A percentile compares a stretch with the other conserved stretches of the same genome.
Evolutionary conservation across 2,888 invertebrate genomes (phyloP).

Genomic region (Troilus luridus): DNA sequence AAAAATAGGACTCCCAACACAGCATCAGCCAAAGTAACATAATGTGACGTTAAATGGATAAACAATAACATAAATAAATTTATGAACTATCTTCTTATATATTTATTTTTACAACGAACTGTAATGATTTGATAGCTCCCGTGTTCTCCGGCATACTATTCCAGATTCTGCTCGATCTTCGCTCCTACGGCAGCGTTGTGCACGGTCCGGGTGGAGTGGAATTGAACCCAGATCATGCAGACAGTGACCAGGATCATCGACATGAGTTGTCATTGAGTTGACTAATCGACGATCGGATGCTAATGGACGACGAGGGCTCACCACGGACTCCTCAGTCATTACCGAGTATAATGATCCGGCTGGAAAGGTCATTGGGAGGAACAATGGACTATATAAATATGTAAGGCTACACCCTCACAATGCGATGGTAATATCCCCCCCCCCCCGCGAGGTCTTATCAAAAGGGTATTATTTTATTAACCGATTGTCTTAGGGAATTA

Average conservation of each 20-base stretch:
- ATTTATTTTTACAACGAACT: too few relatives aligned
- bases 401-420: conserved; percentile 55
- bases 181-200: background rate
- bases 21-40: too few relatives aligned
- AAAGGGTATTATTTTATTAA: conserved; percentile 45
- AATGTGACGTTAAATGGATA: too few relatives aligned
- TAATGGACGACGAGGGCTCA: background rate
- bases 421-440: conserved; percentile 9
- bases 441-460: background rate
- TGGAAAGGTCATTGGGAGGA: conserved; percentile 46
- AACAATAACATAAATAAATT: too few relatives aligned
- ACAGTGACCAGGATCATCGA: background rate
- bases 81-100: too few relatives aligned
- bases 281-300: background rate
- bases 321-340: conserved; percentile 37
- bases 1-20: too few relatives aligned
- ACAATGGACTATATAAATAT: conserved; percentile 53
- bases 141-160: too few relatives aligned
- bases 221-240: background rate
- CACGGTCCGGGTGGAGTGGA: background rate
- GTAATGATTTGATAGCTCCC: too few relatives aligned
- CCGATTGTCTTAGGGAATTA: conserved; percentile 45
- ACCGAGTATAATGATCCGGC: conserved; percentile 51
- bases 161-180: too few relatives aligned
- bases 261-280: background rate